These are phyloP conservation scores for Theristicus caerulescens DNA, from an alignment of 2,113 vertebrate genomes.

Conservation along the genomic window DNA sequence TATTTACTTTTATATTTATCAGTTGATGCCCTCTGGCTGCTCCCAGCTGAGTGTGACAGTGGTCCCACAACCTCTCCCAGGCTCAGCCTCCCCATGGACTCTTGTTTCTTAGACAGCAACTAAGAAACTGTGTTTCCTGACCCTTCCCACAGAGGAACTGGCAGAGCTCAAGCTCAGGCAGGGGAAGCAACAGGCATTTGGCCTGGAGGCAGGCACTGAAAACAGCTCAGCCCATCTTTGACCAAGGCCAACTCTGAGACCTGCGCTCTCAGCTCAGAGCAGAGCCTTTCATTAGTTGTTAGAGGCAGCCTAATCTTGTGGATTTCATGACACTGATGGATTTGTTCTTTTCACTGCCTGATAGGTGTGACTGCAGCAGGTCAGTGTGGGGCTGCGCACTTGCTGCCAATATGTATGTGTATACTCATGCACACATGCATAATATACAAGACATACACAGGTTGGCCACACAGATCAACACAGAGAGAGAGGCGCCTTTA, in stretches of 20 bases:
- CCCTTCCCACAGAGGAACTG: neutral
- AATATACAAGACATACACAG: too few relatives aligned
- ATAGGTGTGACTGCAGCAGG: neutral
- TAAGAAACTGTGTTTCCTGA: neutral
- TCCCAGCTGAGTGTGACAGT: rapidly evolving
- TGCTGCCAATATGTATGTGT: neutral
- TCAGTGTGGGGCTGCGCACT: neutral
- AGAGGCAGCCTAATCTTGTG: neutral
- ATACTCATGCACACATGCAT: rapidly evolving
- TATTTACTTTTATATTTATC: neutral
- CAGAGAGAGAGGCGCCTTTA: neutral
- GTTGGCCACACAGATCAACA: neutral
- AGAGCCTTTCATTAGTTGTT: neutral
- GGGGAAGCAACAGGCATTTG: neutral
- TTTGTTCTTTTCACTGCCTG: neutral
- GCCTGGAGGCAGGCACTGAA: rapidly evolving
- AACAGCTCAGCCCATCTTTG: neutral
- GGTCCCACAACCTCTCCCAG: neutral
- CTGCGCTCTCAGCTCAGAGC: neutral
- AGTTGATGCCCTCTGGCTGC: neutral
- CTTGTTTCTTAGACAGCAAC: neutral
- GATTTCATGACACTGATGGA: neutral
- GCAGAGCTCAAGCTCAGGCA: neutral
- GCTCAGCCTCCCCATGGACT: neutral
- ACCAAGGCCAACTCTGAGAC: neutral